Evolutionary conservation across 2,113 vertebrate genomes (phyloP).

Genomic region (Monopterus albus): DNA sequence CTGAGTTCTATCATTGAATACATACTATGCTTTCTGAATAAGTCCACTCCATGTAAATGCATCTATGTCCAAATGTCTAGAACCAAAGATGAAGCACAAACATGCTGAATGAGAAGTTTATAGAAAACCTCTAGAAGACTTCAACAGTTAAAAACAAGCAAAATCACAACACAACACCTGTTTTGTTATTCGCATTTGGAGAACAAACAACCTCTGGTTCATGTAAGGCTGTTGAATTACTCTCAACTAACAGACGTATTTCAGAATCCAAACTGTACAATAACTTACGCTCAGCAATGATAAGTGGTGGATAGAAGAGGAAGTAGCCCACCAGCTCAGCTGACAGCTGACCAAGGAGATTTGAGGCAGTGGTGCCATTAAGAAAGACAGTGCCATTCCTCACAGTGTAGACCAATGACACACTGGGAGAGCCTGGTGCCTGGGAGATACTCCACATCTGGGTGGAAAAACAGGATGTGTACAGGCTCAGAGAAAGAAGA

Average conservation of each 20-base stretch:
- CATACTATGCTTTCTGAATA: background rate
- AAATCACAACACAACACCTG: background rate
- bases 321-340: conserved; percentile 98
- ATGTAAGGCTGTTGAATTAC: conserved; percentile 19
- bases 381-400: conserved; percentile 88
- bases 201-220: conserved; percentile 16
- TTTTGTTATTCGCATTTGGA: conserved; percentile 16
- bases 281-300: conserved; percentile 97
- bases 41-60: background rate
- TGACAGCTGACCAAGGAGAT: conserved; percentile 93
- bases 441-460: conserved; percentile 92
- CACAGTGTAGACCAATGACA: conserved; percentile 93
- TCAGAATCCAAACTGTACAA: conserved; percentile 37
- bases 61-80: background rate
- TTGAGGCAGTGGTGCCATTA: conserved; percentile 92
- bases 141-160: too few species aligned
- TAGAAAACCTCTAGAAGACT: background rate
- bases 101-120: background rate
- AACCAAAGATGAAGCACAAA: background rate
- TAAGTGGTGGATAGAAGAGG: conserved; percentile 94
- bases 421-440: conserved; percentile 85
- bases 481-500: too few species aligned
- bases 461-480: conserved; percentile 47
- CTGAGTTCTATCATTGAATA: conserved; percentile 2
- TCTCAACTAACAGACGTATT: conserved; percentile 20